Base-by-base conservation (phyloP, 2,113 vertebrate species). In the Manacus vitellinus region DNA sequence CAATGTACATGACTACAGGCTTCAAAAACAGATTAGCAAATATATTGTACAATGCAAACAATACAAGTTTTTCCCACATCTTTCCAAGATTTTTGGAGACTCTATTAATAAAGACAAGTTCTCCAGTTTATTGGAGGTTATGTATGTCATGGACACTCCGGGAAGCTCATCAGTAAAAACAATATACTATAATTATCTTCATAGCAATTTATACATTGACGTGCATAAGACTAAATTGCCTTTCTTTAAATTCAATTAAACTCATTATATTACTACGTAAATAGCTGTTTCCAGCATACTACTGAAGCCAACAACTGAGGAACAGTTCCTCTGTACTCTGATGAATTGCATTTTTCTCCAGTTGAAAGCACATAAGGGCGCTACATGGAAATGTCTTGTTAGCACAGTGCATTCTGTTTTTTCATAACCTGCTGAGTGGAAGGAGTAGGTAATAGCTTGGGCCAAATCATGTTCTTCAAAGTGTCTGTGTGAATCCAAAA, bases 211-310 rank as follows among this genome's bases (percentile, higher is more conserved):
- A 65, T 92, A 75, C n/a, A 81, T 55, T 72, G 70, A 49, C 39
- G 70, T 39, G 31, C 65, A 19, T 77, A 78, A 73, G 81, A 62
- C 44, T 49, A 86, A 90, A 92, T 4, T 37, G 6, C 31, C 37
- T 96, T 87, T 62, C 65, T 76, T 87, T 87, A 87, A 89, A 94
- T 88, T 82, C 77, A 87, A 79, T 94, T 91, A 89, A 92, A 89
- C 3, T 3, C 58, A 61, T 81, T 33, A 14, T 71, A 92, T 75
- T 81, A 58, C 31, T 49, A 37, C 7, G 25, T 39, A 94, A 92
- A 94, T 75, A 84, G 65, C 65, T 24, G 18, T 44, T 95, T 94
- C 66, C 89, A 82, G 65, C 74, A 61, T 7, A 33, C 30, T 61
- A 30, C 44, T 43, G 58, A 75, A 81, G 73, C 44, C 66, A 92